Percentiles rank a stretch among this genome's conserved stretches.
Evolutionary conservation across 2,888 invertebrate species (phyloP).

Genomic region (Athalia rosae): DNA sequence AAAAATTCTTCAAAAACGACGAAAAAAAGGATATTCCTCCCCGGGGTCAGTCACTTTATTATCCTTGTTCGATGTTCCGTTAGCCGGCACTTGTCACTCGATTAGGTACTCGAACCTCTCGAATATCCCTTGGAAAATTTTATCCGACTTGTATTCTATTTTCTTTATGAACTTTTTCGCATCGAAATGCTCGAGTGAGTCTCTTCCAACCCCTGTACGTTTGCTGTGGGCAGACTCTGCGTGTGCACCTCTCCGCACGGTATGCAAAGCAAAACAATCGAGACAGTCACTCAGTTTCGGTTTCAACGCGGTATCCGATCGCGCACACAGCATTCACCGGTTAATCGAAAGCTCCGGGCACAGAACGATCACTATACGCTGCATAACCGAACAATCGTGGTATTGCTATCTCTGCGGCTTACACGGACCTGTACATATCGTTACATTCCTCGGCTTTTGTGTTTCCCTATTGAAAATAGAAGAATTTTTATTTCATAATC

Average conservation of each 20-base stretch:
- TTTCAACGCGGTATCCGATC: conserved; percentile 23
- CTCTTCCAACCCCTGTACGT: neutral
- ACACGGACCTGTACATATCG: no score
- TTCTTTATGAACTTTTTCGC: neutral
- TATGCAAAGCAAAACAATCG: conserved; percentile 34
- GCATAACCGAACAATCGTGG: neutral
- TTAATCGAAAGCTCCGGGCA: conserved; percentile 22
- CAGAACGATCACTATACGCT: conserved; percentile 36
- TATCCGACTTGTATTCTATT: neutral
- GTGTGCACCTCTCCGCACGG: neutral
- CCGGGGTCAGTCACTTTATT: no score
- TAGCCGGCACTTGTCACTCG: conserved; percentile 17
- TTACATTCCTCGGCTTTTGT: no score
- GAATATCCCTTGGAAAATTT: neutral
- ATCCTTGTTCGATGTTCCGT: no score
- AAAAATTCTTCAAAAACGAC: no score
- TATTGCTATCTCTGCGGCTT: neutral
- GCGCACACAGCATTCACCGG: conserved; percentile 37
- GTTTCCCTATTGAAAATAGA: no score
- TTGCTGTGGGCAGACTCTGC: neutral
- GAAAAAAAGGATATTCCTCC: no score
- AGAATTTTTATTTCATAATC: neutral
- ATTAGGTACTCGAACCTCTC: neutral
- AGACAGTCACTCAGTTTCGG: conserved; percentile 28
- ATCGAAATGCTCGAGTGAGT: conserved; percentile 2